A percentile compares a stretch with the other conserved stretches of the same genome.
phyloP scores from a whole-genome alignment of 2,888 invertebrate species.

The Lasioglossum marginatum region DNA sequence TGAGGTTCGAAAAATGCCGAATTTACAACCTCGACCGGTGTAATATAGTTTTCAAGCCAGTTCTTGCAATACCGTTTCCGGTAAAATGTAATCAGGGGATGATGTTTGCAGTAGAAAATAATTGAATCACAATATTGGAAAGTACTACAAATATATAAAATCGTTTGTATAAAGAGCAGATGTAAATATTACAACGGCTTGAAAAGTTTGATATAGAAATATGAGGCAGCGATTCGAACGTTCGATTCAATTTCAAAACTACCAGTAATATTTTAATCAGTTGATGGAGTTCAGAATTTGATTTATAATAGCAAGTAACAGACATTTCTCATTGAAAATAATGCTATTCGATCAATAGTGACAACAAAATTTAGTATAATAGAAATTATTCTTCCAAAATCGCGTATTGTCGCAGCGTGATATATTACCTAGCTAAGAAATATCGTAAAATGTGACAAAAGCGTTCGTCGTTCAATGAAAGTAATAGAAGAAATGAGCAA shows the following conservation, averaged over 20 bases:
- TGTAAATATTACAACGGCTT: neutral
- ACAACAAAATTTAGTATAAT: neutral
- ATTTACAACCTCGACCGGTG: neutral
- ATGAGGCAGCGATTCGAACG: neutral
- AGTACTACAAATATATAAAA: neutral
- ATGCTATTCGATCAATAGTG: neutral
- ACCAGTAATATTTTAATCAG: neutral
- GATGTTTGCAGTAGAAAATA: neutral
- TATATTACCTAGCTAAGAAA: neutral
- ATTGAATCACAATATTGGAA: neutral
- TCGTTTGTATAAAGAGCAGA: neutral
- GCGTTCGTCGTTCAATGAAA: neutral
- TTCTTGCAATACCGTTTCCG: too few relatives aligned
- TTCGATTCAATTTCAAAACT: neutral
- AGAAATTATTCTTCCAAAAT: neutral
- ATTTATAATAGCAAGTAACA: too few relatives aligned
- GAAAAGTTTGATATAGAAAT: neutral
- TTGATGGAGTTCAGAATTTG: neutral
- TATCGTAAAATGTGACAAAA: conserved; percentile 2
- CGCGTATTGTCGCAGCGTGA: conserved; percentile 5
- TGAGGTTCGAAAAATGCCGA: neutral
- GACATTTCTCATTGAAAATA: too few relatives aligned
- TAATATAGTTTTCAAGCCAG: neutral
- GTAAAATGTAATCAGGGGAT: neutral
- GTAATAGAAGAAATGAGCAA: neutral